Evolutionary conservation across 2,113 vertebrate species (phyloP).

Genomic region (Spea multiplicata): DNA sequence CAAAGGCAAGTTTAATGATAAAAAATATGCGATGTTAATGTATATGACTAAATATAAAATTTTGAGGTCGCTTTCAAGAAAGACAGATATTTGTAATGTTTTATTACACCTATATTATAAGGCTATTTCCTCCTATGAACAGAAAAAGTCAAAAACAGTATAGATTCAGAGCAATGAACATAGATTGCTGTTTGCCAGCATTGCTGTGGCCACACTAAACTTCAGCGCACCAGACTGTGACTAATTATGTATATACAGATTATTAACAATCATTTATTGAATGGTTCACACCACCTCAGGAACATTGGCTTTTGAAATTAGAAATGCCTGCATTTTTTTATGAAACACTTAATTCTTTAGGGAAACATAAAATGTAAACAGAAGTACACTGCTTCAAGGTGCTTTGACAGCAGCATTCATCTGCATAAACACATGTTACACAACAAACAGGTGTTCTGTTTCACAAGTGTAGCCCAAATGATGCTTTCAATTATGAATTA

Average conservation of each 20-base stretch:
- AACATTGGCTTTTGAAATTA: conserved; percentile 76
- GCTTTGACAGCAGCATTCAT: conserved; percentile 87
- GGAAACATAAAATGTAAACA: conserved; percentile 77
- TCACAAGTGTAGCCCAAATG: conserved; percentile 80
- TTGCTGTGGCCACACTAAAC: no score
- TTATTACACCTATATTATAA: no score
- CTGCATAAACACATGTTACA: conserved; percentile 82
- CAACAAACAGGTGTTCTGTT: conserved; percentile 89
- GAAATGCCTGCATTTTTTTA: conserved; percentile 77
- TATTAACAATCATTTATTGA: conserved; percentile 75
- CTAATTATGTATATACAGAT: conserved; percentile 62
- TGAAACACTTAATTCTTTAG: conserved; percentile 79
- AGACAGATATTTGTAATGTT: no score
- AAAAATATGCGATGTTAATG: no score
- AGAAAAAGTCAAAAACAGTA: no score
- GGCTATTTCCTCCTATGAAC: no score
- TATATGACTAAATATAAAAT: no score
- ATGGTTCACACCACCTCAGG: conserved; percentile 72
- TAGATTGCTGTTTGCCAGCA: no score
- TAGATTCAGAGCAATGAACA: no score
- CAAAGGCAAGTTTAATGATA: no score
- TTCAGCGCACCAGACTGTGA: no score
- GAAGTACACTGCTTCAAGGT: conserved; percentile 78
- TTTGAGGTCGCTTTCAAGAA: no score
- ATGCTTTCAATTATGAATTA: conserved; percentile 73